A percentile compares a stretch with the other conserved stretches of the same genome.
Evolutionary conservation across 2,113 vertebrate species (phyloP).

Genomic region (Puntigrus tetrazona): DNA sequence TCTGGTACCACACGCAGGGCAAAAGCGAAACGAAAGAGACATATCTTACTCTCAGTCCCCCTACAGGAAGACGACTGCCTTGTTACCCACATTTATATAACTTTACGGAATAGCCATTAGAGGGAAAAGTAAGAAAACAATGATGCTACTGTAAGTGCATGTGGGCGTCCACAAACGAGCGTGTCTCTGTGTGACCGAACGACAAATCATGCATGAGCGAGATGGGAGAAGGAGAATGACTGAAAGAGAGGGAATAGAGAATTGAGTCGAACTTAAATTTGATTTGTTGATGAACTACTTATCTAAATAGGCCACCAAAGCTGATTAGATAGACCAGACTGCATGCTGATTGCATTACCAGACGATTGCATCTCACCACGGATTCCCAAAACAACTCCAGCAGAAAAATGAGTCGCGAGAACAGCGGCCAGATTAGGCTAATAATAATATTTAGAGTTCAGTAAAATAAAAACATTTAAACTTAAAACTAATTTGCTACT

Average conservation of each 20-base stretch:
- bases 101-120: background rate
- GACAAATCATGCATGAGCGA: background rate
- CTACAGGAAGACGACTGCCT: constrained; percentile 14
- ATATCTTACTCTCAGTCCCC: constrained; percentile 8
- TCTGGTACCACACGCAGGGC: constrained; percentile 48
- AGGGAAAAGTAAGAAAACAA: constrained; percentile 10
- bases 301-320: constrained; percentile 26
- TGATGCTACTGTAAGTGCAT: constrained; percentile 29
- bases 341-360: constrained; percentile 28
- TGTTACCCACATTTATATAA: background rate
- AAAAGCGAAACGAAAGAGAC: constrained; percentile 21
- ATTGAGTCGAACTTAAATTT: constrained; percentile 10
- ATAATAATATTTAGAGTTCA: background rate
- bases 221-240: background rate
- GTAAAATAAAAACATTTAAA: background rate
- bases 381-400: constrained; percentile 32
- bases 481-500: background rate
- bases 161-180: constrained; percentile 18
- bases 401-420: constrained; percentile 6
- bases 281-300: constrained; percentile 38
- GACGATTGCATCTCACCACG: constrained; percentile 28
- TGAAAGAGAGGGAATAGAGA: constrained; percentile 1
- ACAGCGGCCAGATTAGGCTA: background rate
- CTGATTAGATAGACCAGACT: constrained; percentile 34
- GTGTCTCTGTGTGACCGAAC: background rate